These are phyloP conservation scores for Aegithalos caudatus DNA, from an alignment of 2,113 vertebrate species.

Conservation along the genomic window DNA sequence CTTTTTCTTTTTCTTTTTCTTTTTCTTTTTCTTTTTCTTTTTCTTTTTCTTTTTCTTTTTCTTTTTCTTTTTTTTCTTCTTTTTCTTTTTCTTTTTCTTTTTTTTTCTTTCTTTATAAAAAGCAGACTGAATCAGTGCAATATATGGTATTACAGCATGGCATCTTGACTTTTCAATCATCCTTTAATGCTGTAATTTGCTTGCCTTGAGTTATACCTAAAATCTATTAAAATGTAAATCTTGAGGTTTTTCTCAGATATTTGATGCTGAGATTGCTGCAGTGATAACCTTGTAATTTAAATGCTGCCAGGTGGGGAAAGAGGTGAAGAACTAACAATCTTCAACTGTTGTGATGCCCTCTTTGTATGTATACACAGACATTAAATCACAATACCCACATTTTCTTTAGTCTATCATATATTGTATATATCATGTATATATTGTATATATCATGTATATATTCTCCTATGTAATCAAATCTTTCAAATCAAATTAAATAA, in stretches of 20 bases:
- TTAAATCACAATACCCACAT: not conserved
- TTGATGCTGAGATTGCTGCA: not conserved
- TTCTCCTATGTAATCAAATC: not conserved
- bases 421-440: too few relatives aligned
- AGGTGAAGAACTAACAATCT: not conserved
- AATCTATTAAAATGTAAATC: conserved; percentile 1
- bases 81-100: too few relatives aligned
- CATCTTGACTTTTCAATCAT: not conserved
- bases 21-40: accelerated
- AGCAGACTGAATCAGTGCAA: not conserved
- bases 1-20: too few relatives aligned
- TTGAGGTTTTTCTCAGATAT: not conserved
- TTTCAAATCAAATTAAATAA: not conserved
- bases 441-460: accelerated
- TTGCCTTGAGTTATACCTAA: not conserved
- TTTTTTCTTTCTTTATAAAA: not conserved
- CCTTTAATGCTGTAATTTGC: not conserved
- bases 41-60: accelerated
- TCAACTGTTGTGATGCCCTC: not conserved
- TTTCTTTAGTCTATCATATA: not conserved
- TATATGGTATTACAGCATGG: not conserved
- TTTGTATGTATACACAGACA: not conserved
- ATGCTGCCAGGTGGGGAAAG: not conserved
- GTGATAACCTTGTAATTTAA: not conserved
- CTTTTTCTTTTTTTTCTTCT: accelerated